Evolutionary conservation across 1,140 invertebrate genomes (phyloP), one percentile per base, ranked within the genome.

Genomic region (Drosophila ambigua): DNA sequence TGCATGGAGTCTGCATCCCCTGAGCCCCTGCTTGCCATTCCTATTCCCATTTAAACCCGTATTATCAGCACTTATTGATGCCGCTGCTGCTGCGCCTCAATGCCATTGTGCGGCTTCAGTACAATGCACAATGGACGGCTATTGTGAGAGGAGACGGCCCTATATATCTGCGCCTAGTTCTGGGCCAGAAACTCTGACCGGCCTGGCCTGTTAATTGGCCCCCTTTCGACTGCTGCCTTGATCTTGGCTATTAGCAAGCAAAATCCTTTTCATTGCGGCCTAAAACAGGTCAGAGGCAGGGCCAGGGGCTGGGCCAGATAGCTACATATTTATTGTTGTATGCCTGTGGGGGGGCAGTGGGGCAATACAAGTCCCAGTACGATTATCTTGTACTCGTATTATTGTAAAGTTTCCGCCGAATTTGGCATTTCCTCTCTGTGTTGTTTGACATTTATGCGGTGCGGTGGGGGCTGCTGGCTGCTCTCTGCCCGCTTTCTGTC

Each of bases 381-480:
- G 15, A 58, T 44, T n/a, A 24, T n/a, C n/a, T 31, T 11, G 13
- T 59, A 31, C 16, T 60, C 43, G 44, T 62, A 26, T 58, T 87
- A 61, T 72, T 67, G 63, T 69, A 46, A 39, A 54, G 62, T 66
- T 79, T 87, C 67, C 53, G 61, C 41, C 41, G 63, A 82, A 72
- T 66, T 76, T 59, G 65, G 66, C 82, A 72, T 78, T 82, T 87
- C 72, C 79, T 63, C 55, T 54, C 52, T 50, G 39, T 55, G 66
- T 71, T 71, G 65, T 88, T 79, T 88, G 83, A 79, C 79, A 82
- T 79, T 83, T 61, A 52, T 75, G 62, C 61, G 77, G 73, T 48
- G 50, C 20, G 31, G 43, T 13, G 11, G 35, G 11, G 41, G 23
- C n/a, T n/a, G n/a, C n/a, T n/a, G 51, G 54, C 20, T 39, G 51